Base-by-base conservation (phyloP, 2,888 invertebrate species). In the Mythimna impura region DNA sequence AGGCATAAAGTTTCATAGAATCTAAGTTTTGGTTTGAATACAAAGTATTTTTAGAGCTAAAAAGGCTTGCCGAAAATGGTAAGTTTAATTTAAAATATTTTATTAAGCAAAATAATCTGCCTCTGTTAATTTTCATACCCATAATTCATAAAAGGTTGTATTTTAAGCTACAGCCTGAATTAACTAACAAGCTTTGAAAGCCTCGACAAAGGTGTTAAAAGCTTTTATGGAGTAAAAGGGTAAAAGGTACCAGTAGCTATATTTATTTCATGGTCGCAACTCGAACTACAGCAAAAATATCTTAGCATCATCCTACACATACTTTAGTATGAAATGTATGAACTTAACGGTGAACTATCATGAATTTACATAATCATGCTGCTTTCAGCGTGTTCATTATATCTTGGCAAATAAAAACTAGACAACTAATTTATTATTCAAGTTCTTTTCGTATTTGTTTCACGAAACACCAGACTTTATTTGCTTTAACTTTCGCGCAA, bases 121-220 rank as follows among this genome's bases (percentile, higher is more conserved):
- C 54, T n/a, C 14, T 58, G 25, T 55, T 47, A 14, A 72, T 66
- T 70, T 70, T 47, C 34, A 57, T 17, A n/a, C 55, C 22, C 40
- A 25, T 64, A 34, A 68, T 66, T 73, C n/a, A 64, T 62, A 60
- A 70, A 65, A 73, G 43, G 43, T 55, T 43, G 64, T 72, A 72
- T 73, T 74, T 71, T 57, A 71, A 62, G 61, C 43, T 71, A 71
- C 66, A 65, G 14, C 52, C 50, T 71, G 55, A 79, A 76, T 69
- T 73, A 80, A 77, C 55, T 69, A 71, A 69, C 61, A 73, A 50
- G 62, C 69, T 82, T 71, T 73, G 55, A 76, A 79, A 77, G 71
- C 73, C 54, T 68, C 65, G 50, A 72, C 66, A 71, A 76, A 69
- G 60, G 63, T 76, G 71, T 80, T 84, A 77, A 81, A 83, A 83